phyloP scores from a whole-genome alignment of 2,797 vertebrate species.

The Cetoscarus ocellatus region DNA sequence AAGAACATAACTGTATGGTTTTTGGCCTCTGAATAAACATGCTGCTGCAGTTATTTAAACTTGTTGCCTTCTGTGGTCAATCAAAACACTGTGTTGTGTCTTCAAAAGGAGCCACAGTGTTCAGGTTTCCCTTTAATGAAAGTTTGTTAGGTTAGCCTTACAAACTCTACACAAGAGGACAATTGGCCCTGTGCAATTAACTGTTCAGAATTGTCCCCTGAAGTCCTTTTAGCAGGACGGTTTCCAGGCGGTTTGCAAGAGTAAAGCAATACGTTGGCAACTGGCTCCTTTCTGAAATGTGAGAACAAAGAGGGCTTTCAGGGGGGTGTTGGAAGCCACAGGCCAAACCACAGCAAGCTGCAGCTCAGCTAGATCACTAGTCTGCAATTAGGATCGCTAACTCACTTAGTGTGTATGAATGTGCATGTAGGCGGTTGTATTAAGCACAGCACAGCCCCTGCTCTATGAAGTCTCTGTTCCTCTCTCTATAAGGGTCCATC shows the following conservation, averaged over 20 bases:
- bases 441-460: constrained; percentile 10
- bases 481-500: constrained; percentile 36
- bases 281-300: constrained; percentile 69
- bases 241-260: constrained; percentile 43
- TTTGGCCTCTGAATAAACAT: too few species aligned
- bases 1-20: too few species aligned
- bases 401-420: constrained; percentile 16
- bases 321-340: constrained; percentile 59
- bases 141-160: constrained; percentile 37
- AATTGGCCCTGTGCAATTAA: constrained; percentile 56
- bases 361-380: constrained; percentile 64
- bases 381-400: constrained; percentile 65
- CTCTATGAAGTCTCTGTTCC: constrained; percentile 36
- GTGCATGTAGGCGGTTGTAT: constrained; percentile 6
- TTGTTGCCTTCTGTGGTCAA: constrained; percentile 39
- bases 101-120: constrained; percentile 23
- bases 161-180: constrained; percentile 44
- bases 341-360: constrained; percentile 68
- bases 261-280: constrained; percentile 65
- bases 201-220: constrained; percentile 59
- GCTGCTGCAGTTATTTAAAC: background rate
- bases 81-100: constrained; percentile 25
- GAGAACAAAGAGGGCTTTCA: constrained; percentile 78
- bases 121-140: constrained; percentile 8
- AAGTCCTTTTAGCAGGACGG: constrained; percentile 70